Conservation (phyloP, 2,888 invertebrate genomes). For the Lepetodrilus schrolli region DNA sequence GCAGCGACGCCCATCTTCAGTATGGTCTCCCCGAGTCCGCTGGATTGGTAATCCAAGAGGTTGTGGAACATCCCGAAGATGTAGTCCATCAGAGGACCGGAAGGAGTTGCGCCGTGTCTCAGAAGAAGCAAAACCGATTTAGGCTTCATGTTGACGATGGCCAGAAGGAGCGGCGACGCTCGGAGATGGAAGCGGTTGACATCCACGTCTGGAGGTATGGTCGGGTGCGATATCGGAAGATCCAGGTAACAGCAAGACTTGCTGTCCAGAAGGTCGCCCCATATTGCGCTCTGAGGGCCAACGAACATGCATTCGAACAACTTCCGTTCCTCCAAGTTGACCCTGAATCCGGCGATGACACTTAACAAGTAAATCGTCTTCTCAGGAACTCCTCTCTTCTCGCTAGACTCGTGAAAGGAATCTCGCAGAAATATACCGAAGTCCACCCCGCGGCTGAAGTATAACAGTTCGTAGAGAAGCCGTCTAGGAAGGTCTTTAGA, state of each 20-base stretch:
- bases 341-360: not conserved
- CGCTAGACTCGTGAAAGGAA: not conserved
- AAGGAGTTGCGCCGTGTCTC: conserved; percentile 11
- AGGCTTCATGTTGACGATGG: conserved; percentile 29
- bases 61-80: conserved; percentile 26
- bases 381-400: not conserved
- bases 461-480: not conserved
- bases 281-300: conserved; percentile 1
- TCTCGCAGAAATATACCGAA: conserved; percentile 28
- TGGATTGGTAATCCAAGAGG: too few relatives aligned
- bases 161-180: conserved; percentile 21
- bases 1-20: not conserved
- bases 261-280: conserved; percentile 14
- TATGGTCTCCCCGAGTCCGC: not conserved
- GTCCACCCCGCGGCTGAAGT: conserved; percentile 24
- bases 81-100: conserved; percentile 22
- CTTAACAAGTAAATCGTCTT: conserved; percentile 21
- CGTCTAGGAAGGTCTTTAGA: not conserved
- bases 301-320: not conserved
- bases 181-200: conserved; percentile 7
- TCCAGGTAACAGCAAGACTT: conserved; percentile 18
- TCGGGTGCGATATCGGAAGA: conserved; percentile 22
- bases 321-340: not conserved
- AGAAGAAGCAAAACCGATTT: conserved; percentile 20
- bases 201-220: conserved; percentile 21